Percentiles rank a stretch among this genome's conserved stretches.
phyloP scores from a whole-genome alignment of 2,113 vertebrate species.

The Pleuronectes platessa region DNA sequence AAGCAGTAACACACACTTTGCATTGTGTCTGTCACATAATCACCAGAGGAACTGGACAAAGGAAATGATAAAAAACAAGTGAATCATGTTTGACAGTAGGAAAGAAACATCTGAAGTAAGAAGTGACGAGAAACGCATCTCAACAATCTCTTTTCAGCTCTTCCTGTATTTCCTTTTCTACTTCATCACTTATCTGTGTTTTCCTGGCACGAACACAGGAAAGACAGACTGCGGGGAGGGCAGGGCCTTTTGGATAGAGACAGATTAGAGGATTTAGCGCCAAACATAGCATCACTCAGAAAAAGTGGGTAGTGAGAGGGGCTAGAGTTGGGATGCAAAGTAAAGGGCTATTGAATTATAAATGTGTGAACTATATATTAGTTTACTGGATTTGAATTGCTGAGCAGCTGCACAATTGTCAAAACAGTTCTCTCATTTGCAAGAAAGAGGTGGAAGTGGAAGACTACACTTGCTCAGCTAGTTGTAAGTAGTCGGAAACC shows the following conservation, averaged over 20 bases:
- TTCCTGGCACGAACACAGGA: conserved; percentile 65
- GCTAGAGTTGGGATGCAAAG: conserved; percentile 5
- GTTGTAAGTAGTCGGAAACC: no score
- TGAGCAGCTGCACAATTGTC: not conserved
- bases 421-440: not conserved
- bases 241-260: conserved; percentile 29
- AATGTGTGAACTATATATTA: not conserved
- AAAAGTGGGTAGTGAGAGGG: conserved; percentile 6
- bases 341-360: not conserved
- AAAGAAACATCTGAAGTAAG: not conserved
- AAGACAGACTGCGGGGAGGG: conserved; percentile 37
- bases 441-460: not conserved
- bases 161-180: conserved; percentile 50
- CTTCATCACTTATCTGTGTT: conserved; percentile 63
- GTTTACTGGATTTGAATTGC: not conserved
- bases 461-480: no score
- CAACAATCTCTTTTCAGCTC: conserved; percentile 30
- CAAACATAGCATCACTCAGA: conserved; percentile 33
- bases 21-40: not conserved
- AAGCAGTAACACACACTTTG: not conserved
- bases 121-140: conserved; percentile 19
- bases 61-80: conserved; percentile 3
- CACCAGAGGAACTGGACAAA: not conserved
- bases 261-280: conserved; percentile 17
- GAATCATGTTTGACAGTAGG: not conserved